phyloP scores from a whole-genome alignment of 1,140 invertebrate species.

The Vollenhovia emeryi region DNA sequence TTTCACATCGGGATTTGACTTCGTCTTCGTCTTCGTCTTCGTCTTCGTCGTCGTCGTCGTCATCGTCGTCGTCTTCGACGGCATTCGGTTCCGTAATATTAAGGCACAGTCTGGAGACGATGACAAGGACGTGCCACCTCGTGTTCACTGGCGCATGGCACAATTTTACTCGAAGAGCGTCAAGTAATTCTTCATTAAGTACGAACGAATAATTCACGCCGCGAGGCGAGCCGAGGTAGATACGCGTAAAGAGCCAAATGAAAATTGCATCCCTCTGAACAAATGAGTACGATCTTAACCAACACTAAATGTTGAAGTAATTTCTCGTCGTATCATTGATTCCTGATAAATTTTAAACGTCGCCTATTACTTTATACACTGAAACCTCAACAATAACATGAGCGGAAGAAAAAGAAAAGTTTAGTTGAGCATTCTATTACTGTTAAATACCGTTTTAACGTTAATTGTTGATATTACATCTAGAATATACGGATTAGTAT shows the following conservation, averaged over 20 bases:
- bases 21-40: constrained; percentile 38
- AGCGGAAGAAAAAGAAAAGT: background rate
- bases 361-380: background rate
- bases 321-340: background rate
- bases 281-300: constrained; percentile 14
- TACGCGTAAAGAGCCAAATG: constrained; percentile 37
- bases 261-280: constrained; percentile 30
- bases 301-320: background rate
- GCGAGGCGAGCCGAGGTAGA: constrained; percentile 37
- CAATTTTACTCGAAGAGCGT: constrained; percentile 54
- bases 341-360: background rate
- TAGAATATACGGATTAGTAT: background rate
- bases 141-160: constrained; percentile 51
- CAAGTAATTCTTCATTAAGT: constrained; percentile 54
- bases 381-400: background rate
- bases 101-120: constrained; percentile 40
- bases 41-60: constrained; percentile 17
- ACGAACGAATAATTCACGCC: constrained; percentile 53
- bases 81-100: constrained; percentile 55
- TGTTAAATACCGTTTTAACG: background rate
- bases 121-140: constrained; percentile 56
- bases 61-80: constrained; percentile 38
- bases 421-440: background rate
- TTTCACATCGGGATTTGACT: constrained; percentile 58
- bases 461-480: background rate